Percentiles rank a stretch among this genome's conserved stretches.
Evolutionary conservation across 2,113 vertebrate genomes (phyloP).

Genomic region (Halcyon senegalensis): DNA sequence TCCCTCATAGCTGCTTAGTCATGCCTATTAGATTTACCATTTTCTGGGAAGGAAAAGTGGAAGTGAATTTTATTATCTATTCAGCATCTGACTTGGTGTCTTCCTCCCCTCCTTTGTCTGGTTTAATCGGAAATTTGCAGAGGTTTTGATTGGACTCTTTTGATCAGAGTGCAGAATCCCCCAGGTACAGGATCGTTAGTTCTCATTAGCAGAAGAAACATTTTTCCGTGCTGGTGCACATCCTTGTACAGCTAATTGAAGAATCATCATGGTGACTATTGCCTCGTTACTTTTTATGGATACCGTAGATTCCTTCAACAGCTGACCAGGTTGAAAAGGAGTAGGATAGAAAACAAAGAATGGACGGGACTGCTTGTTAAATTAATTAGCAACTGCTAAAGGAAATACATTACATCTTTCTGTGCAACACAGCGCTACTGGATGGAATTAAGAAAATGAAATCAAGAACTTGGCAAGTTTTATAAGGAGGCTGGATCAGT

Average conservation of each 20-base stretch:
- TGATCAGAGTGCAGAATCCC: conserved; percentile 43
- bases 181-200: conserved; percentile 20
- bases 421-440: not conserved
- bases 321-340: conserved; percentile 10
- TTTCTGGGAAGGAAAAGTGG: conserved; percentile 10
- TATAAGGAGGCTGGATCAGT: not conserved
- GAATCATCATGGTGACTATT: not conserved
- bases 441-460: conserved; percentile 27
- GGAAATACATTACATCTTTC: not conserved
- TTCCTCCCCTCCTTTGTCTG: not conserved
- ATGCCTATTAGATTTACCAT: conserved; percentile 33
- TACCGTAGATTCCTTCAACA: not conserved
- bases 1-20: conserved; percentile 44
- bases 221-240: not conserved
- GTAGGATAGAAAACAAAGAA: not conserved
- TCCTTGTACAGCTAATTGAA: conserved; percentile 36
- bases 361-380: not conserved
- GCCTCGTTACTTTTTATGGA: not conserved
- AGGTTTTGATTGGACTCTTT: conserved; percentile 43
- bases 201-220: conserved; percentile 57
- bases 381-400: conserved; percentile 2
- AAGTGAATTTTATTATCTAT: conserved; percentile 26
- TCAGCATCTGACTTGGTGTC: conserved; percentile 17
- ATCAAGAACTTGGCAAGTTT: conserved; percentile 29
- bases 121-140: conserved; percentile 39